These are phyloP conservation scores for Meriones unguiculatus DNA, from an alignment of 2,113 vertebrate genomes.

Conservation along the genomic window DNA sequence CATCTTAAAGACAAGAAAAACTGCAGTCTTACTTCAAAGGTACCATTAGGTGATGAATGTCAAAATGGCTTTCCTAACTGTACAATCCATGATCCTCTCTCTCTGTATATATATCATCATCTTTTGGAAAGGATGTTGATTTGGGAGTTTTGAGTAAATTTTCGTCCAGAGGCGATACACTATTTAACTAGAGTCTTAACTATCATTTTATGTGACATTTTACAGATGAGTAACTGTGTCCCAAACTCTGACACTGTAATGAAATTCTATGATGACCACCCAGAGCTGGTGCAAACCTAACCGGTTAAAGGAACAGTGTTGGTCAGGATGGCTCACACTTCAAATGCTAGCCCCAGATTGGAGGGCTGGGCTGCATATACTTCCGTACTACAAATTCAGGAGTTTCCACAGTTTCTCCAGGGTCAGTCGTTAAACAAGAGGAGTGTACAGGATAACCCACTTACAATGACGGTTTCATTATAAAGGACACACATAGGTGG, in stretches of 20 bases:
- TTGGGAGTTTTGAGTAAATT: neutral
- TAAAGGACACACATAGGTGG: neutral
- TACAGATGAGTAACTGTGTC: neutral
- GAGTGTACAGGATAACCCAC: neutral
- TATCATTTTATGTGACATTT: neutral
- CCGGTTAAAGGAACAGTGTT: neutral
- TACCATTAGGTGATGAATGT: neutral
- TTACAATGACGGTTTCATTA: neutral
- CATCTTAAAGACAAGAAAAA: conserved; percentile 19
- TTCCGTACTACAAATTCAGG: neutral
- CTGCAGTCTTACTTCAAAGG: neutral
- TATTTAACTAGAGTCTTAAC: neutral
- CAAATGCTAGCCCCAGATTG: neutral
- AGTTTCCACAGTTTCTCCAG: neutral
- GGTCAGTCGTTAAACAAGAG: neutral
- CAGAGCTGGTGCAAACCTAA: neutral
- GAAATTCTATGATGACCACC: neutral
- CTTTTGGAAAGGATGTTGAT: neutral
- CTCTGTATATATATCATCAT: neutral
- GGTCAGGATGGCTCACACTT: neutral
- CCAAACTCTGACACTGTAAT: neutral
- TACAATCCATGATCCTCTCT: neutral
- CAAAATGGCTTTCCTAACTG: neutral
- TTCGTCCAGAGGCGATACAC: neutral
- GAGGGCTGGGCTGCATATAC: neutral